phyloP scores from a whole-genome alignment of 2,888 invertebrate species.

The Polydrusus pterygomalis region DNA sequence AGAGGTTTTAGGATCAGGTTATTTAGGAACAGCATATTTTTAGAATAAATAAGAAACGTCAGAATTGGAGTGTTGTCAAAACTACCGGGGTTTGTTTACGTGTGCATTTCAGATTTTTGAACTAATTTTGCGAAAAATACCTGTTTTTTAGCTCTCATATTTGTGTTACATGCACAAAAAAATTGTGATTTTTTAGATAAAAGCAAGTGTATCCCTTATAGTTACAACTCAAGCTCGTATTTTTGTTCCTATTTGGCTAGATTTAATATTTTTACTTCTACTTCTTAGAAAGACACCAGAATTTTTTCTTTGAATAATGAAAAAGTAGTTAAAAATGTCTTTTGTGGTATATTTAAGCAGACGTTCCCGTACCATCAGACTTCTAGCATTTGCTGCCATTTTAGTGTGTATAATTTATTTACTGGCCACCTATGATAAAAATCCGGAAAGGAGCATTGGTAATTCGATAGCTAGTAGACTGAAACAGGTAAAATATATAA shows the following conservation, averaged over 20 bases:
- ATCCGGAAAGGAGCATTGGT: slow-evolving; percentile 63
- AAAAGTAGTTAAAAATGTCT: slow-evolving; percentile 52
- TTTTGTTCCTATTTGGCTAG: neutral
- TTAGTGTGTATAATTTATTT: slow-evolving; percentile 74
- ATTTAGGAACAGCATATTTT: too few relatives aligned
- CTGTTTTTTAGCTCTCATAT: neutral
- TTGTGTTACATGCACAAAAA: neutral
- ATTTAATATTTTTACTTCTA: slow-evolving; percentile 1
- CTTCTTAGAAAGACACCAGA: neutral
- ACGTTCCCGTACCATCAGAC: slow-evolving; percentile 60
- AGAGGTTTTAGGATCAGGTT: neutral
- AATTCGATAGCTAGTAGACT: slow-evolving; percentile 33
- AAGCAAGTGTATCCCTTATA: neutral
- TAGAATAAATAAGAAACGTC: neutral
- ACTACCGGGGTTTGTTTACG: slow-evolving; percentile 52
- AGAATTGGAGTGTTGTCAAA: slow-evolving; percentile 27
- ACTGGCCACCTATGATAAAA: slow-evolving; percentile 77
- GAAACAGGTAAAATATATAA: slow-evolving; percentile 40
- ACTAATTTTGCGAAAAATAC: slow-evolving; percentile 4
- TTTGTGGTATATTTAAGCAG: slow-evolving; percentile 58
- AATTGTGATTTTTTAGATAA: neutral
- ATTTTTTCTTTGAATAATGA: slow-evolving; percentile 16
- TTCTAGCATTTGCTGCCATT: slow-evolving; percentile 56
- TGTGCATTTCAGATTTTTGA: slow-evolving; percentile 38
- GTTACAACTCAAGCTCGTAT: neutral